A percentile compares a stretch with the other conserved stretches of the same genome.
Evolutionary conservation across 2,113 vertebrate genomes (phyloP).

Genomic region (human (Homo sapiens)): GRCh38 chr1:28136001-28136500

Average conservation of each 20-base stretch:
- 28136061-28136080: no score
- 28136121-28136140: neutral
- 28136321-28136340: neutral
- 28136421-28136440: neutral
- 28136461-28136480: neutral
- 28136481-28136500: neutral
- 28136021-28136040: neutral
- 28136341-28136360: neutral
- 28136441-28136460: neutral
- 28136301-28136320: neutral
- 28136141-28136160: neutral
- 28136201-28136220: neutral
- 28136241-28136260: neutral
- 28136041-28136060: no score
- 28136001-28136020: neutral
- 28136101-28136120: no score
- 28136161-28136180: neutral
- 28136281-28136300: neutral
- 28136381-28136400: neutral
- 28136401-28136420: neutral
- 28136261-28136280: neutral
- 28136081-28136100: no score
- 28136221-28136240: neutral
- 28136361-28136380: neutral
- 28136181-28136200: neutral